phyloP scores from a whole-genome alignment of 2,888 invertebrate species.

The Hyposoter didymator region DNA sequence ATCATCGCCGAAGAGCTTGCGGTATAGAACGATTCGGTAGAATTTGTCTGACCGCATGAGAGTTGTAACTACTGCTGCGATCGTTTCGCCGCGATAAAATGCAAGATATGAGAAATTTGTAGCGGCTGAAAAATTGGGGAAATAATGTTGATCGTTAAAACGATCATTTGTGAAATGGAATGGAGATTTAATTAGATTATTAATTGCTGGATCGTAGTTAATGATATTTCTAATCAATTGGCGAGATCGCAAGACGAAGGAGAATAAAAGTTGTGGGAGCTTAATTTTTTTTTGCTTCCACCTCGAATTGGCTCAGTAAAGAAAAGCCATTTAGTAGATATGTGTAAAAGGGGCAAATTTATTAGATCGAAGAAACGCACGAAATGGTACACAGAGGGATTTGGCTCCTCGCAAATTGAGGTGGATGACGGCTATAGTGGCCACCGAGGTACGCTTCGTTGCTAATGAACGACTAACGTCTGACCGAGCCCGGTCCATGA shows the following conservation, averaged over 20 bases:
- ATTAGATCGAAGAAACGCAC: slow-evolving; percentile 57
- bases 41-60: slow-evolving; percentile 26
- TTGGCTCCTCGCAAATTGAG: slow-evolving; percentile 55
- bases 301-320: neutral
- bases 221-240: neutral
- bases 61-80: slow-evolving; percentile 28
- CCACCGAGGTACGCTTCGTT: slow-evolving; percentile 45
- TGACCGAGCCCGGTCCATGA: slow-evolving; percentile 53
- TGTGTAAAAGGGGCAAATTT: slow-evolving; percentile 43
- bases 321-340: neutral
- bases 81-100: slow-evolving; percentile 33
- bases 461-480: slow-evolving; percentile 64
- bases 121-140: neutral
- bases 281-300: neutral
- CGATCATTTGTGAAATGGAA: neutral
- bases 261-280: neutral
- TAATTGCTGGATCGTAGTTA: neutral
- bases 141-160: neutral
- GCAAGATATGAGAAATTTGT: neutral
- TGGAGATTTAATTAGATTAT: neutral
- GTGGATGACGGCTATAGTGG: slow-evolving; percentile 48
- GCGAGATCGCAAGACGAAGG: neutral
- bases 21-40: neutral
- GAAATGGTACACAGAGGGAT: slow-evolving; percentile 1
- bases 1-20: neutral